phyloP scores from a whole-genome alignment of 2,113 vertebrate genomes.

The Raja brachyura region DNA sequence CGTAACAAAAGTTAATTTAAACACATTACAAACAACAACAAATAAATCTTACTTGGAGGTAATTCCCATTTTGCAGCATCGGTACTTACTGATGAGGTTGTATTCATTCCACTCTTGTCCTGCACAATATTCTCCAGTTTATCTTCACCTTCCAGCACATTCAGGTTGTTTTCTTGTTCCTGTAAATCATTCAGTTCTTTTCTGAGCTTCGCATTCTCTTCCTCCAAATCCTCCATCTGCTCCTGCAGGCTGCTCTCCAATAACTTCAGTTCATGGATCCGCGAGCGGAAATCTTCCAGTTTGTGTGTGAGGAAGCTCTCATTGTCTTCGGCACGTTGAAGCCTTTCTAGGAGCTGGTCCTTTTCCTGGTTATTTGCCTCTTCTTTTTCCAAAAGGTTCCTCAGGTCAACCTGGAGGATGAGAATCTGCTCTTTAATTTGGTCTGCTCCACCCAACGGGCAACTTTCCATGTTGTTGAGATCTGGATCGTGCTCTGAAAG shows the following conservation, averaged over 20 bases:
- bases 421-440: constrained; percentile 48
- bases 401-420: constrained; percentile 54
- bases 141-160: constrained; percentile 5
- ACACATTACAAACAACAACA: background rate
- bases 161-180: constrained; percentile 16
- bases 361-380: constrained; percentile 49
- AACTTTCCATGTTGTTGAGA: constrained; percentile 41
- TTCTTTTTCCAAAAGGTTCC: constrained; percentile 53
- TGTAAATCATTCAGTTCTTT: constrained; percentile 38
- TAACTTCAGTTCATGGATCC: constrained; percentile 52
- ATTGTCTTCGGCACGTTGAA: constrained; percentile 55
- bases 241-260: constrained; percentile 56
- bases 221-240: constrained; percentile 56
- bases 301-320: constrained; percentile 52
- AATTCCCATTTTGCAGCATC: background rate
- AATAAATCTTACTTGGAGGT: background rate
- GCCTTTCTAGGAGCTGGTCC: constrained; percentile 48
- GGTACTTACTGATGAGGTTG: background rate
- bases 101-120: background rate
- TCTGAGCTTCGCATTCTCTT: constrained; percentile 57
- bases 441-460: constrained; percentile 41
- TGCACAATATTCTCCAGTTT: background rate
- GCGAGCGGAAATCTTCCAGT: constrained; percentile 58
- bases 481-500: constrained; percentile 21
- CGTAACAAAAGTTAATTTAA: background rate